These are phyloP conservation scores for Scomber colias DNA, from an alignment of 2,113 vertebrate species.

Conservation along the genomic window DNA sequence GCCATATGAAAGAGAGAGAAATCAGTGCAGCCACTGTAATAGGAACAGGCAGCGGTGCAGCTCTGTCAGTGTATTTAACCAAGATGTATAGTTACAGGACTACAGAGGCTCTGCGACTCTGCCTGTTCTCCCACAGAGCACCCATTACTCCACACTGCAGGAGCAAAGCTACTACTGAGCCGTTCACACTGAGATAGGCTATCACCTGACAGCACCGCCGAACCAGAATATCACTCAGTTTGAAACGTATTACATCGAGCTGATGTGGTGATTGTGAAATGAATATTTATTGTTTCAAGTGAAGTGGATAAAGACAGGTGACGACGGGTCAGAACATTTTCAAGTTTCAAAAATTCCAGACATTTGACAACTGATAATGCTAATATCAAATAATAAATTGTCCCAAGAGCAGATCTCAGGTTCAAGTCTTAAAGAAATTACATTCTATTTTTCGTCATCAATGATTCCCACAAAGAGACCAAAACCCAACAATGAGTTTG, in stretches of 20 bases:
- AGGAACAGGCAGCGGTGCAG: constrained; percentile 41
- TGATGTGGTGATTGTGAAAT: background rate
- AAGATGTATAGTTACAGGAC: constrained; percentile 58
- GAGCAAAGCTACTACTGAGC: constrained; percentile 50
- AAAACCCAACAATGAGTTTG: background rate
- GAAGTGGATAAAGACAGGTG: background rate
- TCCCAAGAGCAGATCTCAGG: background rate
- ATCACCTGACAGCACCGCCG: constrained; percentile 51
- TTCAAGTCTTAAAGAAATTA: background rate
- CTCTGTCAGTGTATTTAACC: constrained; percentile 58
- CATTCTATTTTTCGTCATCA: background rate
- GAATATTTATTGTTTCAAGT: background rate
- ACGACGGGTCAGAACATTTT: background rate
- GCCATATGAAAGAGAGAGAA: constrained; percentile 42
- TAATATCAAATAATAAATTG: too few relatives aligned
- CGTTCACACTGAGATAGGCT: constrained; percentile 43
- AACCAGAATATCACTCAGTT: constrained; percentile 30
- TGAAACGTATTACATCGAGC: constrained; percentile 32
- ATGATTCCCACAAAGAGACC: background rate
- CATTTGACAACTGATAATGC: background rate
- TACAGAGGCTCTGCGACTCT: constrained; percentile 31
- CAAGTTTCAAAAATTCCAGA: background rate
- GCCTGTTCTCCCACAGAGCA: constrained; percentile 52
- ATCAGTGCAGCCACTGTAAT: constrained; percentile 22
- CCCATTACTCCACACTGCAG: constrained; percentile 58